Percentiles rank a stretch among this genome's conserved stretches.
Evolutionary conservation across 64 coral and sea anemone species (phyloP).

Genomic region (Platygyra sinensis): DNA sequence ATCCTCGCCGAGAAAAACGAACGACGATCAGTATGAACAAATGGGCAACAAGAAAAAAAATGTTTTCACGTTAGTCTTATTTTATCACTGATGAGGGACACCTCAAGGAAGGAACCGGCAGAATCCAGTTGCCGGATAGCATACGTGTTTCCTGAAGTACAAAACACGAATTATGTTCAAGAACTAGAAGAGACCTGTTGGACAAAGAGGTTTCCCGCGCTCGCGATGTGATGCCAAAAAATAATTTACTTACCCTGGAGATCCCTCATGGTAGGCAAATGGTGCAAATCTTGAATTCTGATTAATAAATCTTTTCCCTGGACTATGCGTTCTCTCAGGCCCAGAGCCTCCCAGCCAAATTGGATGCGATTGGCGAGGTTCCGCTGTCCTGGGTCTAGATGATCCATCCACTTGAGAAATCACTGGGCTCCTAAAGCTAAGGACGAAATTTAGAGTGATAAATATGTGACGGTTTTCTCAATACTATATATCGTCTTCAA

Average conservation of each 20-base stretch:
- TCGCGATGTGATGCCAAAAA: neutral
- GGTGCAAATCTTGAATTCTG: conserved; percentile 7
- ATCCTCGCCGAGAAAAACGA: too few species aligned
- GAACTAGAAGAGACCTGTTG: too few species aligned
- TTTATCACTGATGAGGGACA: too few species aligned
- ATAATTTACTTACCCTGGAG: conserved; percentile 18
- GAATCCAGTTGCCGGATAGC: too few species aligned
- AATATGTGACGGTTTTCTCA: neutral
- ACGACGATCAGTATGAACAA: too few species aligned
- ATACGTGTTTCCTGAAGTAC: too few species aligned
- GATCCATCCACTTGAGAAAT: conserved; percentile 17
- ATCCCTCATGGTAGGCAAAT: conserved; percentile 51
- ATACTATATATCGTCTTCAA: too few species aligned
- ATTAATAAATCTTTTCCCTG: conserved; percentile 36
- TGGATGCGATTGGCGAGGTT: conserved; percentile 19
- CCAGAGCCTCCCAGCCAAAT: conserved; percentile 65
- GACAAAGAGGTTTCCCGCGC: too few species aligned
- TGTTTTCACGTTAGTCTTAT: too few species aligned
- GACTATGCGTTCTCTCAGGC: conserved; percentile 29
- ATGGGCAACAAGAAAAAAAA: too few species aligned
- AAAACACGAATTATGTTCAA: too few species aligned
- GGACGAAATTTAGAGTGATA: neutral
- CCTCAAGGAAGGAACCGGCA: too few species aligned
- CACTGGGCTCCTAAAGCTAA: conserved; percentile 21
- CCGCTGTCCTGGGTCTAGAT: conserved; percentile 46